A percentile compares a stretch with the other conserved stretches of the same genome.
Conservation (phyloP, 2,888 invertebrate species). For the Gasteruption jaculator region DNA sequence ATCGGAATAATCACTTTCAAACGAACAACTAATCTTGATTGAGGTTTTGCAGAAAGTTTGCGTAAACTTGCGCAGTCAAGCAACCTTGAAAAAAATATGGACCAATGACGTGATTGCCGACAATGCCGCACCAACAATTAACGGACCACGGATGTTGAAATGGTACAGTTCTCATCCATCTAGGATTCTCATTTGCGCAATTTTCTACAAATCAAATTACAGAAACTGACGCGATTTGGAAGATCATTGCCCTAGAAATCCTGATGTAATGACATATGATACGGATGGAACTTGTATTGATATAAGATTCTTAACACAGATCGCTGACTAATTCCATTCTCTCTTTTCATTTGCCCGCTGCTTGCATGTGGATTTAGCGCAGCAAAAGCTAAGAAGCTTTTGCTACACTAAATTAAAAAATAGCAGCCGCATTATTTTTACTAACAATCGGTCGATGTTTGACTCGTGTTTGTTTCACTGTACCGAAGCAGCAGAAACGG, state of each 20-base stretch:
- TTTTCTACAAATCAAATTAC: slow-evolving; percentile 1
- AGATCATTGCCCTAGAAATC: slow-evolving; percentile 7
- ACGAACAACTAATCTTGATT: too few relatives aligned
- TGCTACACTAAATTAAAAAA: too few relatives aligned
- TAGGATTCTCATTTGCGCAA: too few relatives aligned
- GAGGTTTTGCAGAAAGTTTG: too few relatives aligned
- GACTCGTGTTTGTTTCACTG: too few relatives aligned
- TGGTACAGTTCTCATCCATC: too few relatives aligned
- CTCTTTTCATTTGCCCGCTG: slow-evolving; percentile 2
- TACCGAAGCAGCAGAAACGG: too few relatives aligned
- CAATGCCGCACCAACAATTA: slow-evolving; percentile 15
- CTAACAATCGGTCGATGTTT: too few relatives aligned
- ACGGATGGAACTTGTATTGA: slow-evolving; percentile 10
- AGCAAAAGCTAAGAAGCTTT: too few relatives aligned
- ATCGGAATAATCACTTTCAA: slow-evolving; percentile 8
- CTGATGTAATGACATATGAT: slow-evolving; percentile 13
- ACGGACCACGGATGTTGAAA: slow-evolving; percentile 17
- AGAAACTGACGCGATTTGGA: slow-evolving; percentile 1
- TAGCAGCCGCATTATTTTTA: too few relatives aligned
- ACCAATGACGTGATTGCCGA: slow-evolving; percentile 14
- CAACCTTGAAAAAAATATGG: slow-evolving; percentile 16
- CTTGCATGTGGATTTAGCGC: slow-evolving; percentile 4
- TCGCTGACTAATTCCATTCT: slow-evolving; percentile 4
- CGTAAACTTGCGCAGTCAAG: too few relatives aligned
- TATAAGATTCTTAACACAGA: slow-evolving; percentile 9